Evolutionary conservation across 2,888 invertebrate species (phyloP).

Genomic region (Troilus luridus): DNA sequence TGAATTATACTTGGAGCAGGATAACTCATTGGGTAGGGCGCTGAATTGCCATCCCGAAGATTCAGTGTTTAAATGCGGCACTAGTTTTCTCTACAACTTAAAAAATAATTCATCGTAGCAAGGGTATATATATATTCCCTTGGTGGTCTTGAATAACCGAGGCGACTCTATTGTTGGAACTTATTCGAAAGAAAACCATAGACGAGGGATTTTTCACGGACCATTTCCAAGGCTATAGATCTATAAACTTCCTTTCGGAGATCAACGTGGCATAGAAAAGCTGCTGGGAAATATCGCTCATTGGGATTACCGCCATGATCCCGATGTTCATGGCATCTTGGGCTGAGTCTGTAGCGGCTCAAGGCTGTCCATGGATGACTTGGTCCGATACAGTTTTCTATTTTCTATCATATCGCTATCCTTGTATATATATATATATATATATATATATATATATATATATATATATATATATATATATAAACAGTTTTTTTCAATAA

Average conservation of each 20-base stretch:
- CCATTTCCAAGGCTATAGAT: slow-evolving; percentile 40
- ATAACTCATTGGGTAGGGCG: no score
- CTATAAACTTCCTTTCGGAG: neutral
- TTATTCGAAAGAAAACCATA: neutral
- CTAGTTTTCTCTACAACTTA: no score
- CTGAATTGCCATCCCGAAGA: no score
- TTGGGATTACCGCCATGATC: neutral
- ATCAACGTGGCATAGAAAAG: neutral
- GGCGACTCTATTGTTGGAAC: neutral
- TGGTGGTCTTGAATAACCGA: neutral
- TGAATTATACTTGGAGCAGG: no score
- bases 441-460: neutral
- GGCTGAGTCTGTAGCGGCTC: neutral
- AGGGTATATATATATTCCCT: no score
- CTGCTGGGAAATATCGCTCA: neutral
- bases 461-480: no score
- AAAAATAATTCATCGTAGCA: no score
- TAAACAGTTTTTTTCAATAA: no score
- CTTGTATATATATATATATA: neutral
- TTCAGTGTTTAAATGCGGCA: no score
- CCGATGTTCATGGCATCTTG: neutral
- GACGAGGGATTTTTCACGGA: slow-evolving; percentile 20
- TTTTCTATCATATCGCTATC: neutral
- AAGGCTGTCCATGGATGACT: neutral
- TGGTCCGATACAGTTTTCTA: neutral